A percentile compares a stretch with the other conserved stretches of the same genome.
These are phyloP conservation scores for Ceratoteleas bidentatus DNA, from an alignment of 1,140 invertebrate genomes.

Conservation along the genomic window DNA sequence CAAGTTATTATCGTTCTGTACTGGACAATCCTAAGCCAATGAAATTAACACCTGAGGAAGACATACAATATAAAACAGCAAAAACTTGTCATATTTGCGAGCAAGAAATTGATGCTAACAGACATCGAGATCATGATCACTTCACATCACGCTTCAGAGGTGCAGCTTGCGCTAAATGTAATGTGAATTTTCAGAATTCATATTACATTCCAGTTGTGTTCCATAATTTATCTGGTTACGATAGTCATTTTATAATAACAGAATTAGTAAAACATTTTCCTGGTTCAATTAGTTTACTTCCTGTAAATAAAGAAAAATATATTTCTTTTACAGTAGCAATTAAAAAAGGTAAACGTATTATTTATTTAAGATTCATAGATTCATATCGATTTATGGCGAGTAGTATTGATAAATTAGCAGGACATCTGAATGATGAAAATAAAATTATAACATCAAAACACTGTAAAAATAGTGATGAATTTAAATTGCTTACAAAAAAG, in stretches of 20 bases:
- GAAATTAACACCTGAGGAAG: background rate
- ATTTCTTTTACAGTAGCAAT: background rate
- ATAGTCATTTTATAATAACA: background rate
- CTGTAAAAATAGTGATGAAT: background rate
- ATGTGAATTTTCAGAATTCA: background rate
- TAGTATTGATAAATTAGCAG: background rate
- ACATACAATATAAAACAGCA: background rate
- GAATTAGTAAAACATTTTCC: background rate
- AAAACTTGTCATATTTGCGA: background rate
- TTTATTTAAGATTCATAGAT: slow-evolving; percentile 3
- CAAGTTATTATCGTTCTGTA: background rate
- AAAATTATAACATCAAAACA: background rate
- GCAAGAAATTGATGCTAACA: background rate
- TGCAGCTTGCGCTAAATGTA: background rate
- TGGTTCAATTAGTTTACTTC: background rate
- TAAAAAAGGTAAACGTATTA: background rate
- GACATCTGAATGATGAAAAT: background rate
- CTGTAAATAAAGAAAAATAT: slow-evolving; percentile 1
- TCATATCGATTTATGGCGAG: background rate
- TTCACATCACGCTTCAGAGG: background rate
- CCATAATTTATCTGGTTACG: background rate
- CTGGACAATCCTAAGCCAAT: background rate
- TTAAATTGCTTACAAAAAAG: background rate
- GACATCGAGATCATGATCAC: background rate
- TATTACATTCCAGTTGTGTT: background rate